Base-by-base conservation (phyloP, 1,140 invertebrate species). In the Drosophila mauritiana region DNA sequence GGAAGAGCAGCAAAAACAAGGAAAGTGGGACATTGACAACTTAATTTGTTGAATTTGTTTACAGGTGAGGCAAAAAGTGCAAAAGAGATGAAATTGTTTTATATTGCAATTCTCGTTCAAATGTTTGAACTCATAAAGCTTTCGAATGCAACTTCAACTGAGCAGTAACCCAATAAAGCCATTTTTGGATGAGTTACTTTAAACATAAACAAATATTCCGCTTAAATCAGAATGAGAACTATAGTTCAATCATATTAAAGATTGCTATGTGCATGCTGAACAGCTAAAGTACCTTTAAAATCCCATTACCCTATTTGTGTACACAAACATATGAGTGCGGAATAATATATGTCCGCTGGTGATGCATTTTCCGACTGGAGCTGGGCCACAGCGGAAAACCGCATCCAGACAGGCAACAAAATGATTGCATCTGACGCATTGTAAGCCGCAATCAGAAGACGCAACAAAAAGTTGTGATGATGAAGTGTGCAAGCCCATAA, bases 401-500 rank as follows among this genome's bases (percentile, higher is more conserved):
- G 72, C 83, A 88, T 53, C 63, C 83, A 72, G 75, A 79, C 73
- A 73, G 45, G 59, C 53, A 73, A 59, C 76, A 62, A 83, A 77
- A 80, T 80, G 51, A 88, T 77, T 67, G 72, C 73, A 56, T 53
- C 78, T 25, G 72, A 65, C 53, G 70, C 73, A 74, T 49, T 62
- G 61, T 64, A 34, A 61, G 49, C 72, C 51, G 37, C 72, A 77
- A 77, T 58, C 55, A 68, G 31, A 58, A 49, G 51, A 70, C 22
- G 34, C 58, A 82, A 69, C 74, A 48, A 22, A 42, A 57, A 67
- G 54, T 65, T 67, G 40, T 76, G 61, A 62, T 69, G 55, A 88
- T 76, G 65, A 85, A 82, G 88, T 88, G 74, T 61, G 73, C 34
- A 70, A 63, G 73, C 54, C 63, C 68, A 81, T 80, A 88, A 82